A percentile compares a stretch with the other conserved stretches of the same genome.
These are phyloP conservation scores for Drosophila parvula DNA, from an alignment of 1,140 invertebrate genomes.

Conservation along the genomic window DNA sequence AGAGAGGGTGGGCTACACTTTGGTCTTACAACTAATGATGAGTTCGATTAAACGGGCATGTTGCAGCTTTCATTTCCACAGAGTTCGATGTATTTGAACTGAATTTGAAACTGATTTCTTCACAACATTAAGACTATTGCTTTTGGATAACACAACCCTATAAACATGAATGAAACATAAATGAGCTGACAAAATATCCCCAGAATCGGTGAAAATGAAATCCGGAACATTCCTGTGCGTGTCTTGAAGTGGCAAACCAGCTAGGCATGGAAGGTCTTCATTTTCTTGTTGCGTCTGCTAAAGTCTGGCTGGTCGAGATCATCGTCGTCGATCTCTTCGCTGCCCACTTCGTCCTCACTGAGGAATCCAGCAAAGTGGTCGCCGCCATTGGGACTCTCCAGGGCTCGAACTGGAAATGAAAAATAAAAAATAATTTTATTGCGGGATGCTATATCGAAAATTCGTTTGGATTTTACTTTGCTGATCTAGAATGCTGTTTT, in stretches of 20 bases:
- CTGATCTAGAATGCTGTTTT: constrained; percentile 94
- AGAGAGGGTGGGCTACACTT: constrained; percentile 33
- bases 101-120: constrained; percentile 24
- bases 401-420: constrained; percentile 52
- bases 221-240: not conserved
- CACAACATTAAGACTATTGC: constrained; percentile 29
- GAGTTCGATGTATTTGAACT: constrained; percentile 10
- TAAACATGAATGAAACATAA: constrained; percentile 2
- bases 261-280: constrained; percentile 82
- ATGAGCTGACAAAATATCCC: constrained; percentile 12
- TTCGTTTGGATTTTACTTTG: constrained; percentile 89
- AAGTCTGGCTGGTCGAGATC: constrained; percentile 72
- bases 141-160: constrained; percentile 35
- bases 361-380: constrained; percentile 39
- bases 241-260: not conserved
- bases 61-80: constrained; percentile 27
- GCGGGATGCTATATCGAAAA: not conserved
- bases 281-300: constrained; percentile 79
- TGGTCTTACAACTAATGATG: constrained; percentile 40
- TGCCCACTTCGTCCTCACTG: constrained; percentile 62
- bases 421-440: not conserved
- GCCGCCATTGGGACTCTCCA: constrained; percentile 61
- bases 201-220: constrained; percentile 21
- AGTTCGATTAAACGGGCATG: constrained; percentile 36
- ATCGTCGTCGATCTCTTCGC: constrained; percentile 60